These are phyloP conservation scores for Myathropa florea DNA, from an alignment of 2,888 invertebrate genomes.

Conservation along the genomic window DNA sequence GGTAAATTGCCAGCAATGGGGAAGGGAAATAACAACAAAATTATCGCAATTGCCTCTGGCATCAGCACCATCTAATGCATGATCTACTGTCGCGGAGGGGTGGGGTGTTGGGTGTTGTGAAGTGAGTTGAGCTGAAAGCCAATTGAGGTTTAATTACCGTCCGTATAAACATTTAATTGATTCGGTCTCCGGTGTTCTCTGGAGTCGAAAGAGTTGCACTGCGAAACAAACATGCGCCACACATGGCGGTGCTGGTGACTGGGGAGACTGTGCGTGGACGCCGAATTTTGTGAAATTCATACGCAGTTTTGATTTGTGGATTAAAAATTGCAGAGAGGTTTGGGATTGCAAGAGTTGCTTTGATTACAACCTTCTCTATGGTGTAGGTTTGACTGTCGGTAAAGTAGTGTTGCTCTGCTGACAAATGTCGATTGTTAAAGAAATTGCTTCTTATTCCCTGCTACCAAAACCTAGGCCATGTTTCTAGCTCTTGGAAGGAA, in stretches of 20 bases:
- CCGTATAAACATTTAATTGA: conserved; percentile 40
- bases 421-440: no score
- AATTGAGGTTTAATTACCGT: conserved; percentile 48
- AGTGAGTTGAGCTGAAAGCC: conserved; percentile 14
- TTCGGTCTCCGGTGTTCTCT: conserved; percentile 19
- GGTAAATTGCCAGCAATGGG: conserved; percentile 35
- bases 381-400: no score
- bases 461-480: no score
- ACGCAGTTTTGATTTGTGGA: no score
- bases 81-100: background rate
- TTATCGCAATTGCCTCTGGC: conserved; percentile 48
- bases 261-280: no score
- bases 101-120: background rate
- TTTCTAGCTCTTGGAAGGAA: no score
- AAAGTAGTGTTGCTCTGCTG: no score
- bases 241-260: background rate
- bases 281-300: no score
- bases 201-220: background rate
- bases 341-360: no score
- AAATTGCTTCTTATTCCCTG: no score
- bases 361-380: no score
- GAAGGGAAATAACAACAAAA: conserved; percentile 36
- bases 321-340: no score
- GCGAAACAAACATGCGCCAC: background rate
- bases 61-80: background rate